A percentile compares a stretch with the other conserved stretches of the same genome.
Conservation (phyloP, 2,113 vertebrate genomes). For the Dascyllus trimaculatus region DNA sequence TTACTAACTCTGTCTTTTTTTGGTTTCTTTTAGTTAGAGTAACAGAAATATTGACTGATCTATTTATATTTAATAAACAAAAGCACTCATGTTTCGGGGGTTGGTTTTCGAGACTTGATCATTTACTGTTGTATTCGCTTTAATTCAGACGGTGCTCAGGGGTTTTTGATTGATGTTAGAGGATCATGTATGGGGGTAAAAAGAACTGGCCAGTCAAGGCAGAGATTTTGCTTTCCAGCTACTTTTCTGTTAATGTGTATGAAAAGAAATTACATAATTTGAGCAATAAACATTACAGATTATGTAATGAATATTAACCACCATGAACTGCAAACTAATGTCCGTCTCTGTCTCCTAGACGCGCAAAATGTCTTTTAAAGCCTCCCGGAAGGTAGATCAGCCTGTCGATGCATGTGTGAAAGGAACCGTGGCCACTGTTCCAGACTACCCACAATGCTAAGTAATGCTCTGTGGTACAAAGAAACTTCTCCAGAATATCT, state of each 20-base stretch:
- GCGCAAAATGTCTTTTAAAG: slow-evolving; percentile 19
- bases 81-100: slow-evolving; percentile 11
- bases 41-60: neutral
- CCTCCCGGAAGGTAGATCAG: neutral
- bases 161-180: slow-evolving; percentile 13
- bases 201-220: slow-evolving; percentile 4
- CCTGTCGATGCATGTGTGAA: slow-evolving; percentile 34
- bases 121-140: slow-evolving; percentile 13
- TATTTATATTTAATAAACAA: slow-evolving; percentile 24
- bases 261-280: slow-evolving; percentile 35
- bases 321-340: slow-evolving; percentile 29
- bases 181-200: neutral
- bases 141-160: slow-evolving; percentile 38
- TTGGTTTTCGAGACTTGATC: slow-evolving; percentile 2
- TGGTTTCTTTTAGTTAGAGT: neutral
- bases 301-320: slow-evolving; percentile 25
- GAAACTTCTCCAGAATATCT: neutral
- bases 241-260: slow-evolving; percentile 26
- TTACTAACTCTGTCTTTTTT: neutral
- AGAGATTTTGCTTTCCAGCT: slow-evolving; percentile 19
- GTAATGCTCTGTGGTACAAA: neutral
- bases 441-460: neutral
- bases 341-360: slow-evolving; percentile 3
- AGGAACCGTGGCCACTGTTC: neutral
- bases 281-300: slow-evolving; percentile 63